Base-by-base conservation (phyloP, 1,140 invertebrate genomes). In the Globodera ellingtonae region DNA sequence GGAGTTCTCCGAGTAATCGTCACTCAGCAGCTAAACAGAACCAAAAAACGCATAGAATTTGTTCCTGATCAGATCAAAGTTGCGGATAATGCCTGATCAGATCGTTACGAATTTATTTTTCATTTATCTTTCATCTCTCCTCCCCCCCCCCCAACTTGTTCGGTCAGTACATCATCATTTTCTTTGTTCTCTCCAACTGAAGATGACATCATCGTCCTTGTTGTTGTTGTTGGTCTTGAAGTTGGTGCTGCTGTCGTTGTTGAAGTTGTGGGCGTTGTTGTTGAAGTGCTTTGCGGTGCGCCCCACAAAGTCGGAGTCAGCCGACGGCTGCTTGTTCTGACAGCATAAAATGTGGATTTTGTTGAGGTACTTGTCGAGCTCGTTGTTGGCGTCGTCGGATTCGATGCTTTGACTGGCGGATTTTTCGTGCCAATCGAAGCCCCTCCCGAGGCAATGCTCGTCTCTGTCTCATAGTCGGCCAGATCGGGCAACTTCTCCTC, bases 1-100 rank as follows among this genome's bases (percentile, higher is more conserved):
- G 5, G 86, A 85, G 24, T 78, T 69, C 18, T 85, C 84, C 10
- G 86, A 87, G 66, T 85, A 85, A 78, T 85, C 84, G n/a, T 83
- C 66, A 10, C 71, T 81, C 46, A 84, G 50, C 24, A 86, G 59
- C 83, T 84, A 69, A 84, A 8, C 24, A 81, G 10, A 46, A 46
- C 18, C 48, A 48, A 6, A 13, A 21, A 56, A 0, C 3, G 6
- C 47, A 35, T 70, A n/a, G 0, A 21, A 9, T 50, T 66, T 82
- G 8, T 69, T 13, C 77, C 10, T 83, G 0, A 18, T 4, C 13
- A 66, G 35, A 35, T 35, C 35, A 35, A 1, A 0, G 35, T 35
- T 35, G 35, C 35, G 35, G 35, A 35, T 2, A 35, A 35, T 35
- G 35, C 44, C 59, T 18, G 15, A 24, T 21, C 18, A 59, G 52